Conservation (phyloP, 2,113 vertebrate species). For the Lampris megalopsis region DNA sequence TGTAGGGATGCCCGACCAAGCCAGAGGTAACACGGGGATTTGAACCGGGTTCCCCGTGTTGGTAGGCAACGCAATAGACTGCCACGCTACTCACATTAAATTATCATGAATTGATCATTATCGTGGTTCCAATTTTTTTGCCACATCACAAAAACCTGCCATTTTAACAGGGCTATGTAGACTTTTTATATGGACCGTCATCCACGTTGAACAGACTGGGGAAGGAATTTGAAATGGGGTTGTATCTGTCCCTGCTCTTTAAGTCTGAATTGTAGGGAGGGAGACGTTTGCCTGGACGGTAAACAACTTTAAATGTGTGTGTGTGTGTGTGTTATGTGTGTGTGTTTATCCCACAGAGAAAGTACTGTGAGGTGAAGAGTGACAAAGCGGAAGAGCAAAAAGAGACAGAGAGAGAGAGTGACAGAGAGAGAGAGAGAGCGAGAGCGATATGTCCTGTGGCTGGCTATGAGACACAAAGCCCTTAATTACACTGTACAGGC, state of each 20-base stretch:
- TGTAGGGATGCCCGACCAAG: too few species aligned
- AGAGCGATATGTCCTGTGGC: constrained; percentile 45
- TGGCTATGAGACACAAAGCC: constrained; percentile 71
- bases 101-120: too few species aligned
- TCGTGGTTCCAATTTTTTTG: background rate
- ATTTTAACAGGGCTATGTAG: too few species aligned
- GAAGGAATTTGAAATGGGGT: background rate
- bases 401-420: constrained; percentile 38
- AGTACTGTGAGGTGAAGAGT: constrained; percentile 23
- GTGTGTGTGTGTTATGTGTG: constrained; percentile 9
- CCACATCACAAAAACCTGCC: background rate
- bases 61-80: too few species aligned
- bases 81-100: too few species aligned
- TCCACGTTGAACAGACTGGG: background rate
- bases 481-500: constrained; percentile 78
- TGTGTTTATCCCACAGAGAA: constrained; percentile 11
- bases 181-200: background rate
- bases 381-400: constrained; percentile 18
- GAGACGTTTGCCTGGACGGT: background rate
- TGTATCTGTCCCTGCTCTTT: background rate
- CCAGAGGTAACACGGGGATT: too few species aligned
- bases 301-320: background rate
- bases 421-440: constrained; percentile 4
- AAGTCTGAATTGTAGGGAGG: background rate
- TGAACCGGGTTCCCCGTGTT: too few species aligned